Base-by-base conservation (phyloP, 2,888 invertebrate genomes). In the Tipula helvola region DNA sequence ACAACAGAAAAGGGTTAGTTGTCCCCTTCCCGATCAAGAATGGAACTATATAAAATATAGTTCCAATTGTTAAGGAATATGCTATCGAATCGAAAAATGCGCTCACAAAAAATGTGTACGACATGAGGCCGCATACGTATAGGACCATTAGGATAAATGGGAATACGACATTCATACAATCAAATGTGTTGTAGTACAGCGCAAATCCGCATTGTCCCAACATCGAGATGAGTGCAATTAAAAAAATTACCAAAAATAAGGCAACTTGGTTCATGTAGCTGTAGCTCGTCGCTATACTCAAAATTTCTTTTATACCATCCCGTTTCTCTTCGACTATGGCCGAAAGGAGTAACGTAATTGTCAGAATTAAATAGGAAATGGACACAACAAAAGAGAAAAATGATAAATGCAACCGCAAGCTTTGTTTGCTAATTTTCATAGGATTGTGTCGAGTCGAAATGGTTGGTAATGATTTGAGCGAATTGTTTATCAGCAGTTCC, bases 271-370 rank as follows among this genome's bases (percentile, higher is more conserved):
- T 91, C 0, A 91, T 88, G 88, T 89, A 91, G 85, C 90, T 90
- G 88, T 90, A 89, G 39, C 90, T 90, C 4, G 92, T 91, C 0
- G 91, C 91, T 44, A 91, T 88, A 39, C 87, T 87, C 8, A 89
- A 47, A 71, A 88, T 88, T 86, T 88, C 88, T 90, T 93, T 94
- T 44, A 93, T 92, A 83, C 94, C 94, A 86, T 93, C 92, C 88
- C 92, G 91, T 89, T 94, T 94, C 89, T 94, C 94, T 89, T 93
- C 93, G 1, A 94, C 93, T 83, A 93, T 91, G 86, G 93, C 84
- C 2, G 36, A 16, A 1, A 84, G 84, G 2, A 84, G 36, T 10
- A 84, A n/a, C 5, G 41, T n/a, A n/a, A 36, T 39, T 7, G 41
- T 39, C 2, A 84, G 84, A 16, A 84, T 39, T n/a, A 84, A 41